Percentiles rank a stretch among this genome's conserved stretches.
These are phyloP conservation scores for Perizoma affinitatum DNA, from an alignment of 2,888 invertebrate genomes.

Conservation along the genomic window DNA sequence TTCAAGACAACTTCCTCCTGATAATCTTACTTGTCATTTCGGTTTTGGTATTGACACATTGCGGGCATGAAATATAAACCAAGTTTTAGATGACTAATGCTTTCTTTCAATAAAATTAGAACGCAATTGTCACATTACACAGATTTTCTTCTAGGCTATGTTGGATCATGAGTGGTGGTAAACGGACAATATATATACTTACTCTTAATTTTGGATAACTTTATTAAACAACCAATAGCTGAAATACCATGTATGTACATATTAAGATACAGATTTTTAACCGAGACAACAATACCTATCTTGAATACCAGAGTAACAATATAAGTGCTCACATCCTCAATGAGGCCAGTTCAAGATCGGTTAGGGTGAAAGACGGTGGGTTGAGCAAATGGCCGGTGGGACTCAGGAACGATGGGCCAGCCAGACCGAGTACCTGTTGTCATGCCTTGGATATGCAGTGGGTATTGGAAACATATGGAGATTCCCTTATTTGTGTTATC, in stretches of 20 bases:
- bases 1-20: constrained; percentile 63
- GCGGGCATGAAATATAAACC: constrained; percentile 28
- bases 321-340: constrained; percentile 61
- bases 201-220: too few relatives aligned
- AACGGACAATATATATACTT: too few relatives aligned
- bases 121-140: too few relatives aligned
- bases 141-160: too few relatives aligned
- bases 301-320: constrained; percentile 13
- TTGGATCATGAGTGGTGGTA: too few relatives aligned
- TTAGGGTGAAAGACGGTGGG: constrained; percentile 42
- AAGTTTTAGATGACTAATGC: neutral
- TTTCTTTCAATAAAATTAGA: too few relatives aligned
- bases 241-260: too few relatives aligned
- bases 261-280: neutral
- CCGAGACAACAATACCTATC: constrained; percentile 1
- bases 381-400: constrained; percentile 58
- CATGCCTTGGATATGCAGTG: constrained; percentile 93
- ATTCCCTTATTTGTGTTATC: constrained; percentile 93
- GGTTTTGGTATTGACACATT: constrained; percentile 72
- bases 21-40: constrained; percentile 79
- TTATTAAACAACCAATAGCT: too few relatives aligned
- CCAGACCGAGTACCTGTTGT: constrained; percentile 91
- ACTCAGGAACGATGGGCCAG: constrained; percentile 88
- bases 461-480: constrained; percentile 95
- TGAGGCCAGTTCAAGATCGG: constrained; percentile 42